Conservation (phyloP, 2,888 invertebrate species). For the Hypomecis punctinalis region DNA sequence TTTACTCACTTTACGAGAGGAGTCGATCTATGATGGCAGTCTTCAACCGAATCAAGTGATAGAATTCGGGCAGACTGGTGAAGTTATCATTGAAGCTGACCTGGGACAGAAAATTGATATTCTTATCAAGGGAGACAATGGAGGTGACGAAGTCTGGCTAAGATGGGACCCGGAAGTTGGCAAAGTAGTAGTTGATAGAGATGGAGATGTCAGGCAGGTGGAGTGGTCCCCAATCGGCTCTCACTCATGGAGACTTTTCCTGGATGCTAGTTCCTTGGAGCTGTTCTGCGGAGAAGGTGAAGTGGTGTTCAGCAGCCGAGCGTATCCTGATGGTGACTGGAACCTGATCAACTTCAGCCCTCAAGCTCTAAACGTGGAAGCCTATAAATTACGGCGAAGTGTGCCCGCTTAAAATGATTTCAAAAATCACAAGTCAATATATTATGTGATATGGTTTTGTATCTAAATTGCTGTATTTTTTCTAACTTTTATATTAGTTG, state of each 20-base stretch:
- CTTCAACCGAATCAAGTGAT: constrained; percentile 48
- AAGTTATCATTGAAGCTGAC: constrained; percentile 62
- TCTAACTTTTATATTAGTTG: neutral
- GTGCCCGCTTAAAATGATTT: constrained; percentile 55
- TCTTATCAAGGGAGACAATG: constrained; percentile 60
- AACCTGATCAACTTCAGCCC: constrained; percentile 63
- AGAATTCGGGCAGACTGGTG: constrained; percentile 65
- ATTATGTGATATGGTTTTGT: neutral
- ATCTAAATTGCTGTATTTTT: neutral
- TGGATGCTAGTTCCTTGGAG: constrained; percentile 76
- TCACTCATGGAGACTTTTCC: constrained; percentile 65
- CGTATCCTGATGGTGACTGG: constrained; percentile 72
- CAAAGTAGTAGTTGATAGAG: constrained; percentile 68
- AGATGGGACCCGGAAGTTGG: constrained; percentile 62
- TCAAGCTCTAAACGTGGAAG: constrained; percentile 59
- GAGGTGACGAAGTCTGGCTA: constrained; percentile 60
- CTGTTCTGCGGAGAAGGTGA: constrained; percentile 79
- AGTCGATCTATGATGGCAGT: constrained; percentile 49
- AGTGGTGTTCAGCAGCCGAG: constrained; percentile 75
- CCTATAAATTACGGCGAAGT: constrained; percentile 64
- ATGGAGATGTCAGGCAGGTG: constrained; percentile 69
- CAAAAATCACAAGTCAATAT: neutral
- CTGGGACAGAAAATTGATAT: constrained; percentile 60
- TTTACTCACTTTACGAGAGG: constrained; percentile 60
- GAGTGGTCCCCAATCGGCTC: constrained; percentile 67